phyloP scores from a whole-genome alignment of 2,113 vertebrate species.

The Odocoileus virginianus region DNA sequence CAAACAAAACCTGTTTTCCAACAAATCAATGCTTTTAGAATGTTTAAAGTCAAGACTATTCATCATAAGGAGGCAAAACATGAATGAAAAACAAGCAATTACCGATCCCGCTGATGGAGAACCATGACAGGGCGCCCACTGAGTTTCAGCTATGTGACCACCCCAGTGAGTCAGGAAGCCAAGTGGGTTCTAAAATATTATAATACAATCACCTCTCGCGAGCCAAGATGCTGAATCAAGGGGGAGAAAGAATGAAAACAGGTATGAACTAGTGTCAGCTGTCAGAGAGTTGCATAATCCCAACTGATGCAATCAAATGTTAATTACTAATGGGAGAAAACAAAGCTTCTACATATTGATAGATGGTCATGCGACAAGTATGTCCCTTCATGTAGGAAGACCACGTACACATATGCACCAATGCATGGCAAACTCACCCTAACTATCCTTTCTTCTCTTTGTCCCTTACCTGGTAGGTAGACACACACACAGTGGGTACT shows the following conservation, averaged over 20 bases:
- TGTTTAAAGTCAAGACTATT: not conserved
- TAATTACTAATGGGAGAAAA: not conserved
- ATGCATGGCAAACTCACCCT: not conserved
- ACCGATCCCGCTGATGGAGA: not conserved
- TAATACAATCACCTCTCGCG: not conserved
- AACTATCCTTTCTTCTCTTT: not conserved
- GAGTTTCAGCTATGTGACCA: not conserved
- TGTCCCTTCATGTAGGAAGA: not conserved
- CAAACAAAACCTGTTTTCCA: not conserved
- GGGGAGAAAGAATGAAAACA: slow-evolving; percentile 11
- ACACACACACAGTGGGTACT: not conserved
- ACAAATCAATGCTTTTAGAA: not conserved
- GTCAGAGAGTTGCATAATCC: not conserved
- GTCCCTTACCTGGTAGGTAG: not conserved
- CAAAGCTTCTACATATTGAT: not conserved
- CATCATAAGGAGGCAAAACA: not conserved
- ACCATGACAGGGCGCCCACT: not conserved
- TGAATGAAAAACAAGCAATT: not conserved
- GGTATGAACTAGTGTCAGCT: slow-evolving; percentile 37
- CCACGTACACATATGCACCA: rapidly evolving
- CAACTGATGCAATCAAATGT: not conserved
- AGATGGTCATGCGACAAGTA: not conserved
- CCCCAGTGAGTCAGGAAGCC: not conserved
- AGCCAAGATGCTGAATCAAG: slow-evolving; percentile 34
- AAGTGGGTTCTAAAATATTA: not conserved